phyloP scores from a whole-genome alignment of 2,888 invertebrate species.

The Rhyacophila evoluta region DNA sequence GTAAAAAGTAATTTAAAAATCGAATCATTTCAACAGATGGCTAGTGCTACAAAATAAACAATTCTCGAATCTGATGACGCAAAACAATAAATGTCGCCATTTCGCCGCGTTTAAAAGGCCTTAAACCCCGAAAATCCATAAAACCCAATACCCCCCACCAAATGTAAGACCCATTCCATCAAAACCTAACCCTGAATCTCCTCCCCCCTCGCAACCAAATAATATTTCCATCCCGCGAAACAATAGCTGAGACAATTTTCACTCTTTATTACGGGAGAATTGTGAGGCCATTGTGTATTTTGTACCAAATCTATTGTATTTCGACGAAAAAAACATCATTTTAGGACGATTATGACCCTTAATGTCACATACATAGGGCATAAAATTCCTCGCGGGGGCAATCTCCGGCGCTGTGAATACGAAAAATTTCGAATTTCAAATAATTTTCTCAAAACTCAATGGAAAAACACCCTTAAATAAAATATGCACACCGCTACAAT shows the following conservation, averaged over 20 bases:
- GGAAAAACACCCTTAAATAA: background rate
- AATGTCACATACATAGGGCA: constrained; percentile 15
- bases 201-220: background rate
- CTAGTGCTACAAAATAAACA: too few species aligned
- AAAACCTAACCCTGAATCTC: background rate
- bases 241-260: constrained; percentile 19
- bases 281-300: constrained; percentile 12
- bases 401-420: background rate
- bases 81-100: constrained; percentile 12
- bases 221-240: constrained; percentile 22
- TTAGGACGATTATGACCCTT: constrained; percentile 17
- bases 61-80: constrained; percentile 7
- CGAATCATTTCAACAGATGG: too few species aligned
- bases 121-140: constrained; percentile 19
- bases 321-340: constrained; percentile 1
- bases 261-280: constrained; percentile 14
- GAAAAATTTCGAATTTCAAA: background rate
- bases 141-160: background rate
- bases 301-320: constrained; percentile 24
- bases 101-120: background rate
- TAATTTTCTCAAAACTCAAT: background rate
- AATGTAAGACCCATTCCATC: background rate
- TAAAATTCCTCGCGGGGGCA: background rate
- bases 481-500: background rate
- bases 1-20: too few species aligned